Percentiles rank a stretch among this genome's conserved stretches.
Evolutionary conservation across 2,888 invertebrate species (phyloP).

Genomic region (Lochmaea crataegi): DNA sequence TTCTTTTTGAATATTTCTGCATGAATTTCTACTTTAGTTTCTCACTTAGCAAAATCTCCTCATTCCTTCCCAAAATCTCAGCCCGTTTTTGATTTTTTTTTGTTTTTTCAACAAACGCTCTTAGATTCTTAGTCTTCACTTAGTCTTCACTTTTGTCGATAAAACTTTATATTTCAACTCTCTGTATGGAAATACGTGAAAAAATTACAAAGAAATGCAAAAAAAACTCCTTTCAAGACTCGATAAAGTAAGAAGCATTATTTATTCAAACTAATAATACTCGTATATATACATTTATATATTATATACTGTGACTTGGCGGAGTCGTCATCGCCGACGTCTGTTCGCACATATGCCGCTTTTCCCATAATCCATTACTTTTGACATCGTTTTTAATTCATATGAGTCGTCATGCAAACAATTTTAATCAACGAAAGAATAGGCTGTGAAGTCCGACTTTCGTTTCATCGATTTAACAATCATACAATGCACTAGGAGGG

Average conservation of each 20-base stretch:
- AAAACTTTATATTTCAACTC: too few species aligned
- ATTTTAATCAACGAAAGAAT: constrained; percentile 50
- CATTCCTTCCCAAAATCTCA: too few species aligned
- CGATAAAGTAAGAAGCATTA: constrained; percentile 1
- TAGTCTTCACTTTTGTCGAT: too few species aligned
- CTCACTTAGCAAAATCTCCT: too few species aligned
- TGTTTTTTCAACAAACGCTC: too few species aligned
- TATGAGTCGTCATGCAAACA: constrained; percentile 52
- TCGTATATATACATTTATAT: constrained; percentile 46
- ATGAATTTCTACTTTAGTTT: too few species aligned
- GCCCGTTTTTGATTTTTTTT: too few species aligned
- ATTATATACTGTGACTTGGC: constrained; percentile 45
- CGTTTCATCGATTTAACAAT: constrained; percentile 43
- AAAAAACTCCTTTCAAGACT: not conserved
- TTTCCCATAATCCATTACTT: constrained; percentile 56
- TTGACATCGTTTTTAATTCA: constrained; percentile 53
- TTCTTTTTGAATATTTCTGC: too few species aligned
- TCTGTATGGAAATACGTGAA: too few species aligned
- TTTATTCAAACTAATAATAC: constrained; percentile 32
- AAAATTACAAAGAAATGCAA: too few species aligned
- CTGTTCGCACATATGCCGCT: constrained; percentile 53
- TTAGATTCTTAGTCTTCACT: too few species aligned
- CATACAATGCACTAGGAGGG: constrained; percentile 23
- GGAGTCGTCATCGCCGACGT: constrained; percentile 29
- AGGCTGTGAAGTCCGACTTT: constrained; percentile 26